Base-by-base conservation (phyloP, 2,797 vertebrate genomes). In the Lophius americanus region DNA sequence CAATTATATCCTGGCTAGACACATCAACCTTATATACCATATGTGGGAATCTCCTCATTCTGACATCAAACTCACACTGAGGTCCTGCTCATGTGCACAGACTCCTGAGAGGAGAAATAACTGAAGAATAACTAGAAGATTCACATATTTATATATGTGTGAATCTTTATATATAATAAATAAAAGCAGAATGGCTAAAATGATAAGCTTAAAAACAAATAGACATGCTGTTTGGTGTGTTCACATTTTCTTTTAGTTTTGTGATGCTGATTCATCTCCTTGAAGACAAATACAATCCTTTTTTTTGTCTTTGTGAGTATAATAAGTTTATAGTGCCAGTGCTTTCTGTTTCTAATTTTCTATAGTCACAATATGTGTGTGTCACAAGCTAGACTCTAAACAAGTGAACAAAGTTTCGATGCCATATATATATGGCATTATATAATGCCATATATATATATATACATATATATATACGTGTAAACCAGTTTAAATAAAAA, bases 1-100 rank as follows among this genome's bases (percentile, higher is more conserved):
- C 90, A 92, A 94, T 93, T 93, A 93, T 91, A 86, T 83, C 53
- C 51, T 81, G 92, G 73, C 92, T 82, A 93, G 92, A 93, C 92
- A 85, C 79, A 77, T 61, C 77, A 70, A 75, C 82, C 81, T 81
- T 65, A 64, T 60, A 71, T 62, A 51, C 38, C 64, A 75, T 52
- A 76, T 72, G 76, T 86, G 83, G 73, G 70, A 87, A 82, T 77
- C 75, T 71, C 67, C 58, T 78, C 75, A 52, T 50, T 59, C 49
- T 54, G 50, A 75, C 64, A 63, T 54, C 44, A 54, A 13, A 50
- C 33, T 49, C 60, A 60, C 56, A 57, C 60, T 54, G 64, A 77
- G 50, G 43, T 64, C 43, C 70, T 52, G 35, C 44, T 73, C 35
- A 3, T 46, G 49, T 36, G 8, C 12, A 33, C 39, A 51, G 35